Conservation (phyloP, 92 coral and sea anemone genomes). For the Virgularia gustaviana region DNA sequence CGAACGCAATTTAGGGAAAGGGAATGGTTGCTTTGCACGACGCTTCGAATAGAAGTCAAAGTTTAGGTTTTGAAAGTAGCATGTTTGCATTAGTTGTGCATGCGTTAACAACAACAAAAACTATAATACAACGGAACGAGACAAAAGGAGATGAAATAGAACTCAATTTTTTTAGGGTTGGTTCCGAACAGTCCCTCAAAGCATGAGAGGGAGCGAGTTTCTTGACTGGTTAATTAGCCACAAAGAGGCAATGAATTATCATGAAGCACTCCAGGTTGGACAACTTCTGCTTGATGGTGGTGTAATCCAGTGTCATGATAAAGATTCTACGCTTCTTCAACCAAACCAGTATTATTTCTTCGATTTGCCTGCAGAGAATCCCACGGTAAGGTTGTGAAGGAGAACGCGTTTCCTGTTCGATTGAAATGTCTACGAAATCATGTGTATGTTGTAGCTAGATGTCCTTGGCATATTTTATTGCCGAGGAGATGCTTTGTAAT, state of each 20-base stretch:
- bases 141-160: background rate
- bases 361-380: conserved; percentile 15
- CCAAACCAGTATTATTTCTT: conserved; percentile 83
- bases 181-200: conserved; percentile 43
- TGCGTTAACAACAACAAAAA: background rate
- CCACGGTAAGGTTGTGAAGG: background rate
- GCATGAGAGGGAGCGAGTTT: conserved; percentile 78
- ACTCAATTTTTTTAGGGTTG: background rate
- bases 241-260: conserved; percentile 58
- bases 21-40: too few relatives aligned
- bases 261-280: conserved; percentile 68
- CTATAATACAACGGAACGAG: background rate
- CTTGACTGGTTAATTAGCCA: conserved; percentile 78
- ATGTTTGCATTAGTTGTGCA: too few relatives aligned
- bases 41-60: too few relatives aligned
- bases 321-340: conserved; percentile 70
- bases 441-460: too few relatives aligned
- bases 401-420: background rate
- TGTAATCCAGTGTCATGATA: conserved; percentile 68
- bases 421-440: too few relatives aligned
- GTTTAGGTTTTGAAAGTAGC: too few relatives aligned
- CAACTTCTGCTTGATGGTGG: conserved; percentile 70
- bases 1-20: too few relatives aligned
- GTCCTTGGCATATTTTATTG: too few relatives aligned
- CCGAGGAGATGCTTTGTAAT: too few relatives aligned